Evolutionary conservation across 2,888 invertebrate species (phyloP), one percentile per base, ranked within the genome.

Genomic region (Lomographa bimaculata): DNA sequence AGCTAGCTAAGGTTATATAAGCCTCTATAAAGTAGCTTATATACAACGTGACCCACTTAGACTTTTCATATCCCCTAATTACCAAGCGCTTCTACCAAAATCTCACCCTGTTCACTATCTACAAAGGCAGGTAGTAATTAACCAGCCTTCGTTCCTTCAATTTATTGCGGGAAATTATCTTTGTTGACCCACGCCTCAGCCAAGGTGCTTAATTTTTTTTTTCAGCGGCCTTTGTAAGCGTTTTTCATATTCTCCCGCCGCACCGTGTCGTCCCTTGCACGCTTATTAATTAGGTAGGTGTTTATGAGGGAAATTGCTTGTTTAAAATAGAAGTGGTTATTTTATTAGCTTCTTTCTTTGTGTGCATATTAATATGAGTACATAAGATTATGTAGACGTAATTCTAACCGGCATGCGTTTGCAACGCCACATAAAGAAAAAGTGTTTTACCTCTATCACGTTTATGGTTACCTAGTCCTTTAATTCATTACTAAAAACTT

Each of bases 141-240:
- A 73, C 75, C 70, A 54, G 64, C 67, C 42, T 43, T 43, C 42
- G 42, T 43, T 64, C 63, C 71, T 68, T 66, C 71, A 77, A 79
- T 79, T 82, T 80, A 80, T 77, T 70, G 71, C 76, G 59, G 66
- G 50, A 75, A 71, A 79, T 79, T 83, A 83, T 82, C 80, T 80
- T 68, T 82, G 82, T 82, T 82, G 78, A 76, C 75, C 76, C 82
- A 79, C 70, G 71, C 70, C 63, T 65, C 59, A 47, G 42, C 54
- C 59, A 66, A 64, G 65, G 64, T 64, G 69, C 72, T 75, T 67
- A 67, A 67, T 74, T 74, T 78, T 77, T 64, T 65, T 27, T 8
- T n/a, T 48, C 57, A 63, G 34, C 43, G 41, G 48, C 45, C 64
- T 69, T 64, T 70, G 65, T 64, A 64, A 68, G 65, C 75, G 49